A percentile compares a stretch with the other conserved stretches of the same genome.
Evolutionary conservation across 2,797 vertebrate genomes (phyloP).

Genomic region (Bovichtus variegatus): DNA sequence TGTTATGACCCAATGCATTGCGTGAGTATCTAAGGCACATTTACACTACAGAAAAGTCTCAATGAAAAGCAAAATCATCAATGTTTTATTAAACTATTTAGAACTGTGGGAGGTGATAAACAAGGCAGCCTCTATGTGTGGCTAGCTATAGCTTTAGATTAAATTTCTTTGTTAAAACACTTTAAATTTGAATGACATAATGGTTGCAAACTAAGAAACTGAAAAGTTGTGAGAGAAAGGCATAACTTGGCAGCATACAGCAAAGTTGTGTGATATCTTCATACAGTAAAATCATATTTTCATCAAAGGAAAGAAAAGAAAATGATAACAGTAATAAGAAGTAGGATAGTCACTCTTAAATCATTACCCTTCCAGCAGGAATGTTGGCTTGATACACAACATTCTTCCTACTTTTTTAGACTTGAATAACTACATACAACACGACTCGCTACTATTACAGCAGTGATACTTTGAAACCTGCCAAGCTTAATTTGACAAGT

Average conservation of each 20-base stretch:
- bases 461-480: not conserved
- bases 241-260: not conserved
- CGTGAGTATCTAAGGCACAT: not conserved
- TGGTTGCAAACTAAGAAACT: not conserved
- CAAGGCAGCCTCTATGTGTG: no score
- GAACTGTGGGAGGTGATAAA: not conserved
- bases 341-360: not conserved
- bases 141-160: not conserved
- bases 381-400: not conserved
- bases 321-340: slow-evolving; percentile 16
- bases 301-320: not conserved
- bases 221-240: not conserved
- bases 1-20: not conserved
- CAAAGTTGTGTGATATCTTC: not conserved
- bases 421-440: not conserved
- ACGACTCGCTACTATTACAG: not conserved
- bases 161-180: not conserved
- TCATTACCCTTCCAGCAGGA: slow-evolving; percentile 1
- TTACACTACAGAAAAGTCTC: not conserved
- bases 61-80: not conserved
- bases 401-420: not conserved
- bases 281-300: slow-evolving; percentile 7
- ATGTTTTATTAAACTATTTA: not conserved
- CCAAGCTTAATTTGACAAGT: slow-evolving; percentile 8
- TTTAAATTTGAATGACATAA: not conserved